Base-by-base conservation (phyloP, 2,888 invertebrate species). In the Eretmocerus hayati region DNA sequence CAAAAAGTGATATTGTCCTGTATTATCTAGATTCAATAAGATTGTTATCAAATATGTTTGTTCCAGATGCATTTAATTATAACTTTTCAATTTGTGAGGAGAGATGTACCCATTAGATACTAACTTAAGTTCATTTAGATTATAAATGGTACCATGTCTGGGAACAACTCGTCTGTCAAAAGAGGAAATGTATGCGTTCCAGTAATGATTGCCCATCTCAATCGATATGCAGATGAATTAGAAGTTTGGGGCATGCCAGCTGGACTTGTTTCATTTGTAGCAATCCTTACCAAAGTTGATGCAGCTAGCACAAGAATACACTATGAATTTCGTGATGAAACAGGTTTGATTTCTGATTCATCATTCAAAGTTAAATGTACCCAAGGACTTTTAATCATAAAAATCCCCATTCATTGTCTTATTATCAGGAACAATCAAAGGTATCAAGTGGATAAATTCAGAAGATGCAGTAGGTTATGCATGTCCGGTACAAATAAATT, bases 271-370 rank as follows among this genome's bases (percentile, higher is more conserved):
- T 50, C 54, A 8, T 49, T 73, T 39, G 76, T 82, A 22, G 83
- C 76, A 2, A 75, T 81, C 55, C 73, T 84, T 1, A 74, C 74
- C 37, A 72, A 76, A 3, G 75, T 80, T 48, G 81, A 83, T 47
- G 74, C 77, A 1, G 76, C 78, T 1, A 79, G 81, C 0, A 81
- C 81, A 1, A 81, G 80, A 72, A 76, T 81, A 3, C 77, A 79
- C 0, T 84, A 81, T 57, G 67, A 67, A 1, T 60, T 85, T 38
- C 78, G 81, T 62, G 85, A 85, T 66, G 77, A 80, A 56, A 81
- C 81, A 38, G 81, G 80, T 52, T 67, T 67, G 19, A 4, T 13
- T 4, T 11, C 15, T 42, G 9, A 33, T 41, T 26, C 26, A n/a
- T n/a, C n/a, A n/a, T n/a, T n/a, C n/a, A n/a, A n/a, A n/a, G n/a